Evolutionary conservation across 2,888 invertebrate genomes (phyloP).

Genomic region (Brachylomia viminalis): DNA sequence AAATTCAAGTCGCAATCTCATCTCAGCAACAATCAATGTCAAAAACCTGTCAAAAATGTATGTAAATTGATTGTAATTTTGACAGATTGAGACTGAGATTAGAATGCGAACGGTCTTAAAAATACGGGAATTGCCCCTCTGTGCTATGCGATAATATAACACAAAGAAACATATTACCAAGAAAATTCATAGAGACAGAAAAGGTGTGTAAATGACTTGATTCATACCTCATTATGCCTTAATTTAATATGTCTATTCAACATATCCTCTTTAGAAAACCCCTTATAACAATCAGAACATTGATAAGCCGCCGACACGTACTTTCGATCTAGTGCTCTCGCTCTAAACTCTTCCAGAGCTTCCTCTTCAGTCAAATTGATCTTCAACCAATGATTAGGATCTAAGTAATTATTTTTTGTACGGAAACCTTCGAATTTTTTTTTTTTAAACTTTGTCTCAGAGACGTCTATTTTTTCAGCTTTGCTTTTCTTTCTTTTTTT

Average conservation of each 20-base stretch:
- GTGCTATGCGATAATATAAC: too few species aligned
- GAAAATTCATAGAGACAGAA: background rate
- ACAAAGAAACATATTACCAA: too few species aligned
- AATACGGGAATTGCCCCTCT: too few species aligned
- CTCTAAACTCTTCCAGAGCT: conserved; percentile 78
- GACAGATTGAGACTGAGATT: too few species aligned
- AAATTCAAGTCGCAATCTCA: too few species aligned
- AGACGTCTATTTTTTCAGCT: background rate
- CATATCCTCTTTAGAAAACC: conserved; percentile 82
- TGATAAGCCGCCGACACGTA: conserved; percentile 77
- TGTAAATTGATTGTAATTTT: too few species aligned
- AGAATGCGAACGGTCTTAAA: too few species aligned
- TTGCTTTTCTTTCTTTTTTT: conserved; percentile 7
- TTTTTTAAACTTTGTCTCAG: conserved; percentile 17
- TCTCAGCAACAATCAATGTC: too few species aligned
- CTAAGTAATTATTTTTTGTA: conserved; percentile 42
- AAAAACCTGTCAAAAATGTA: too few species aligned
- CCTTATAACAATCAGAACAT: conserved; percentile 79
- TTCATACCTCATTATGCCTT: conserved; percentile 76
- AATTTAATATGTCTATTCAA: conserved; percentile 78
- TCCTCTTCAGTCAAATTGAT: conserved; percentile 79
- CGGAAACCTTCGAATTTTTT: conserved; percentile 34
- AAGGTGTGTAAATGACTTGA: background rate
- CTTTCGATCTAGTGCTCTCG: conserved; percentile 73
- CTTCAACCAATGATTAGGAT: conserved; percentile 79